Evolutionary conservation across 2,888 invertebrate genomes (phyloP).

Genomic region (Serripes groenlandicus): DNA sequence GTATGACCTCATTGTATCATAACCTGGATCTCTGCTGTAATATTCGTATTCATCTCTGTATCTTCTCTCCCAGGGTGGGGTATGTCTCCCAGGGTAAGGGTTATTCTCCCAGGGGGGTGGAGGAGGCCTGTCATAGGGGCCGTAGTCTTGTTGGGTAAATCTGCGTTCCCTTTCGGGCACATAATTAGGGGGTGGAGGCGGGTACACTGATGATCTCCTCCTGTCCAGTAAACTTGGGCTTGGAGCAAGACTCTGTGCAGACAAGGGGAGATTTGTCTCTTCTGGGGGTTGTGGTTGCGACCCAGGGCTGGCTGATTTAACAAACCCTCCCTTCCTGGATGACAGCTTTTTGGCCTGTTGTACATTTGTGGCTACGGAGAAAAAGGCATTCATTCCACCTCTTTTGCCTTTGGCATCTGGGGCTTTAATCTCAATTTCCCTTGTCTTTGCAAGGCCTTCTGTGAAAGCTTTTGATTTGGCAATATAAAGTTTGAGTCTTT

Average conservation of each 20-base stretch:
- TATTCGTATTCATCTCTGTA: slow-evolving; percentile 57
- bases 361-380: slow-evolving; percentile 22
- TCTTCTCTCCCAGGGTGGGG: slow-evolving; percentile 33
- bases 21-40: slow-evolving; percentile 42
- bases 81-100: slow-evolving; percentile 28
- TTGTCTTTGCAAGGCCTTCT: slow-evolving; percentile 56
- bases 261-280: slow-evolving; percentile 2
- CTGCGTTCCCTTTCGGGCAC: slow-evolving; percentile 12
- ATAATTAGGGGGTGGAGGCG: background rate
- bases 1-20: slow-evolving; percentile 47
- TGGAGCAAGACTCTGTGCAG: slow-evolving; percentile 10
- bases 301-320: slow-evolving; percentile 29
- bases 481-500: slow-evolving; percentile 66
- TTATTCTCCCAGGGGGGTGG: slow-evolving; percentile 27
- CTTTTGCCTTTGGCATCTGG: slow-evolving; percentile 46
- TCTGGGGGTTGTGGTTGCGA: background rate
- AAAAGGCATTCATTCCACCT: slow-evolving; percentile 35
- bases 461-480: slow-evolving; percentile 67
- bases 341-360: slow-evolving; percentile 41
- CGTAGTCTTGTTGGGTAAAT: slow-evolving; percentile 27
- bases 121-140: slow-evolving; percentile 36
- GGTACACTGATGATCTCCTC: background rate
- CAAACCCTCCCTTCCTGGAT: slow-evolving; percentile 50
- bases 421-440: slow-evolving; percentile 65
- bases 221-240: background rate